phyloP scores from a whole-genome alignment of 1,140 invertebrate species.

The Pomphorhynchus laevis region DNA sequence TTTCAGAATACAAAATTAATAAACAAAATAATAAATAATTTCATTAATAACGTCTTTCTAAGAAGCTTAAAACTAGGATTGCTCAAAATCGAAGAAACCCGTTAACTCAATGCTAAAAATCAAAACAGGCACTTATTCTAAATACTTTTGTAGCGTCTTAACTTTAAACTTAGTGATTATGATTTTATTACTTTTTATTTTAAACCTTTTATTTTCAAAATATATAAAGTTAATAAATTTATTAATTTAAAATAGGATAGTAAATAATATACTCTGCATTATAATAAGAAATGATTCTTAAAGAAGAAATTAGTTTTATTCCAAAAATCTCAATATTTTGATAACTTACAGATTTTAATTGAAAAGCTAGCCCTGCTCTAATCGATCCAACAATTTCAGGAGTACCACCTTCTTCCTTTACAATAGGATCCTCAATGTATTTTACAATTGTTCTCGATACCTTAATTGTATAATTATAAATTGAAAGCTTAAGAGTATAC shows the following conservation, averaged over 20 bases:
- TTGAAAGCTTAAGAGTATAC: slow-evolving; percentile 10
- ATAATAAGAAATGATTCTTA: neutral
- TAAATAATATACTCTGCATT: neutral
- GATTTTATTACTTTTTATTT: neutral
- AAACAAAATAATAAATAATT: too few relatives aligned
- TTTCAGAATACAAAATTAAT: too few relatives aligned
- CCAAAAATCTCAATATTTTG: slow-evolving; percentile 31
- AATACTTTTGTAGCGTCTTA: too few relatives aligned
- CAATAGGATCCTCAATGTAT: slow-evolving; percentile 28
- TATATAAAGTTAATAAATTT: neutral
- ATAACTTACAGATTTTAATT: slow-evolving; percentile 37
- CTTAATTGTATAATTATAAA: slow-evolving; percentile 11
- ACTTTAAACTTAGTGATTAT: too few relatives aligned
- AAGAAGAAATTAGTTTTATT: slow-evolving; percentile 26
- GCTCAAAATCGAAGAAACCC: too few relatives aligned
- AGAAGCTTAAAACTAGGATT: too few relatives aligned
- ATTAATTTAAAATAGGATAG: neutral
- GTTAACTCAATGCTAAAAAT: too few relatives aligned
- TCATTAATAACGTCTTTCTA: too few relatives aligned
- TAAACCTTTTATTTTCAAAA: neutral
- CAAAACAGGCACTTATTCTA: too few relatives aligned
- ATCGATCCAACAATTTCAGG: slow-evolving; percentile 43
- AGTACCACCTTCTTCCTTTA: slow-evolving; percentile 46
- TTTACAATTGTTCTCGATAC: slow-evolving; percentile 21
- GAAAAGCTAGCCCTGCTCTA: slow-evolving; percentile 42